These are phyloP conservation scores for Drosophila nigricruria DNA, from an alignment of 2,888 invertebrate genomes.

Conservation along the genomic window DNA sequence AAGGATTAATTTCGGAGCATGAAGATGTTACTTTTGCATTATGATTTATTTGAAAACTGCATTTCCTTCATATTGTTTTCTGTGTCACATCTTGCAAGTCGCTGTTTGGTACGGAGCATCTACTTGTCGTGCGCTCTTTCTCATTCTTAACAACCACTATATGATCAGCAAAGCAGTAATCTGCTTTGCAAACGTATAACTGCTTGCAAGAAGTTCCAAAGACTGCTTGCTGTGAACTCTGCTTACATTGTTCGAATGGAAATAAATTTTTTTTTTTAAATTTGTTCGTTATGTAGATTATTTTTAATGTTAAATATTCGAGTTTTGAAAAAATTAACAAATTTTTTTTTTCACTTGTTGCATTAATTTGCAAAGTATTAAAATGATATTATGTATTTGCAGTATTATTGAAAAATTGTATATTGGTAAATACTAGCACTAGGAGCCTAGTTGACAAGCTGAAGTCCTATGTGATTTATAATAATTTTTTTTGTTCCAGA, in stretches of 20 bases:
- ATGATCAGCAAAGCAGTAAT: slow-evolving; percentile 13
- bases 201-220: neutral
- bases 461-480: neutral
- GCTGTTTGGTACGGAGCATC: neutral
- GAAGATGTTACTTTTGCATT: neutral
- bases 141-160: neutral
- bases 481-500: neutral
- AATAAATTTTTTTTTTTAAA: neutral
- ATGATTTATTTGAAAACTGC: neutral
- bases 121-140: neutral
- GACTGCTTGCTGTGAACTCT: slow-evolving; percentile 7
- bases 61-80: neutral
- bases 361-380: too few species aligned
- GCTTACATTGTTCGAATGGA: slow-evolving; percentile 19
- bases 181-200: slow-evolving; percentile 9
- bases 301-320: too few species aligned
- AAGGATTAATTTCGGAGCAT: too few species aligned
- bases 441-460: too few species aligned
- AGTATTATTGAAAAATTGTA: too few species aligned
- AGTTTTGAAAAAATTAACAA: too few species aligned
- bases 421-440: too few species aligned
- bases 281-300: too few species aligned
- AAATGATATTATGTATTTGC: too few species aligned
- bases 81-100: neutral
- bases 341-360: too few species aligned